Base-by-base conservation (phyloP, 2,113 vertebrate species). In the Sardina pilchardus region DNA sequence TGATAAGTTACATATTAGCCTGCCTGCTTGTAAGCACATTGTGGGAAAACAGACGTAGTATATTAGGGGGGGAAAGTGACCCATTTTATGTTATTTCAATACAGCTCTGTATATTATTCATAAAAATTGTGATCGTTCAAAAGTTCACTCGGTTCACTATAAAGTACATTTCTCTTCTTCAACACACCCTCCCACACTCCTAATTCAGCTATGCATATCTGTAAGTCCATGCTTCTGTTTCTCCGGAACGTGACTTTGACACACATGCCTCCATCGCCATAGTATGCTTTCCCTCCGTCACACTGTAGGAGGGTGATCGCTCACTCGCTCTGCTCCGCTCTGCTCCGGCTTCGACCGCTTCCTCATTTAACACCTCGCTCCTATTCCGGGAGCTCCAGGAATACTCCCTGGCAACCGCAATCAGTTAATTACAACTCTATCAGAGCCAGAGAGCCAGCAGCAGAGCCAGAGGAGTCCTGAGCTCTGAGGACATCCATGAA, bases 341-440 rank as follows among this genome's bases (percentile, higher is more conserved):
- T 7, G 16, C 48, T 50, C 48, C 75, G 88, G 82, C 85, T 84
- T 86, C 85, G 84, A 83, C 84, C 86, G 63, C 89, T 89, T 90
- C 90, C 89, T 86, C 63, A 43, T 88, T 90, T 89, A 90, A 90
- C 91, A 93, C 89, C 88, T 90, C 88, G 82, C 75, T 86, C 85
- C 87, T 92, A 86, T 93, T 91, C 89, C 50, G 48, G 84, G 88
- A 92, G 91, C 90, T 91, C 59, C 1, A 87, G 90, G 90, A 91
- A 90, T 86, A 82, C 42, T 86, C 91, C 89, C 82, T 85, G 85
- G 85, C 90, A 90, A 90, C 90, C 82, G 88, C 90, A 91, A 90
- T 93, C 91, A 86, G 84, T 90, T 93, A 93, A 93, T 93, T 91
- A 91, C 90, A 91, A 50, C 48, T 50, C 48, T 50, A 50, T 89